These are phyloP conservation scores for Perccottus glenii DNA, from an alignment of 2,113 vertebrate species.

Conservation along the genomic window DNA sequence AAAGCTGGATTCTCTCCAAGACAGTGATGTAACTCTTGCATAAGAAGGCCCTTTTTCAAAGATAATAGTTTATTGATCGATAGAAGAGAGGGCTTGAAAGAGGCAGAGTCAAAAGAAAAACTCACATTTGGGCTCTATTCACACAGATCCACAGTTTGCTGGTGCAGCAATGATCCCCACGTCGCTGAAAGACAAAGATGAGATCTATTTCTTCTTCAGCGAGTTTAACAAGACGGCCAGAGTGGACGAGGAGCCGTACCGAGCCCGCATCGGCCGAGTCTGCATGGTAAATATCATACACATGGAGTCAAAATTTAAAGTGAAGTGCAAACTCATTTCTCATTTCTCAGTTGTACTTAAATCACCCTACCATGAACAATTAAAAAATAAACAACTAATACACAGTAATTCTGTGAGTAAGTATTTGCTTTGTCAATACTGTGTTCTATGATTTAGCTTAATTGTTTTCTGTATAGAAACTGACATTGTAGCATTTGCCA, in stretches of 20 bases:
- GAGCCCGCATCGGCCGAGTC: constrained; percentile 80
- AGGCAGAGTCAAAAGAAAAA: not conserved
- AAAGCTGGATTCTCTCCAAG: not conserved
- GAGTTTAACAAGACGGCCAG: constrained; percentile 78
- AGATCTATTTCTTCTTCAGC: constrained; percentile 86
- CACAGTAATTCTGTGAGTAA: too few relatives aligned
- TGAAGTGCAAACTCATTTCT: too few relatives aligned
- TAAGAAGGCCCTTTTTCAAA: not conserved
- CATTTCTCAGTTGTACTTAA: too few relatives aligned
- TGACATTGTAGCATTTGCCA: too few relatives aligned
- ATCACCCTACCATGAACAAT: too few relatives aligned
- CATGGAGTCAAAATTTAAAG: not conserved
- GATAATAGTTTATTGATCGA: not conserved
- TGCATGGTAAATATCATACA: constrained; percentile 73
- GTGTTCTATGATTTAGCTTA: too few relatives aligned
- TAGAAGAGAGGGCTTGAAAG: not conserved
- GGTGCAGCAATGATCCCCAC: constrained; percentile 78
- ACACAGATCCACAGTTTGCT: constrained; percentile 80
- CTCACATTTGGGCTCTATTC: constrained; percentile 13
- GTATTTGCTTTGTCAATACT: too few relatives aligned
- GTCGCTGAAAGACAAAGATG: constrained; percentile 69
- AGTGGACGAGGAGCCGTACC: constrained; percentile 80
- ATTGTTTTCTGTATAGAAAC: too few relatives aligned
- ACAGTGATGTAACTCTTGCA: not conserved
- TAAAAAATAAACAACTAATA: too few relatives aligned